Base-by-base conservation (phyloP, 2,113 vertebrate genomes). In the Centropristis striata region DNA sequence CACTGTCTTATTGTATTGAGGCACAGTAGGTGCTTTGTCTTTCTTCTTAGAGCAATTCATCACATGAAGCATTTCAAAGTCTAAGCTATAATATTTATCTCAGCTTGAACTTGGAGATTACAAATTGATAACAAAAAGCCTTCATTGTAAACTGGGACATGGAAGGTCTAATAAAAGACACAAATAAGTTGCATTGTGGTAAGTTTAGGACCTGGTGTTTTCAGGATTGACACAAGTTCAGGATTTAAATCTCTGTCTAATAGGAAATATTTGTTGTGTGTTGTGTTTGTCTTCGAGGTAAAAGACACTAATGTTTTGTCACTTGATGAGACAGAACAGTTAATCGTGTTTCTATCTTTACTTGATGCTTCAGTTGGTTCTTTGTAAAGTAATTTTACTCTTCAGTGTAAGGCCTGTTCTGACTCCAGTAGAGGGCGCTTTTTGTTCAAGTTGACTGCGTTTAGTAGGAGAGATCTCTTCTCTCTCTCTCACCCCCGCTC, bases 361-460 rank as follows among this genome's bases (percentile, higher is more conserved):
- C 4, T 51, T 51, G 10, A 51, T 51, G 49, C 8, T 23, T 23
- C 10, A 51, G 49, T 51, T 12, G 49, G 11, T 51, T n/a, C n/a
- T 42, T 42, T 42, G n/a, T 54, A 37, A 65, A 61, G 37, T 44
- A 3, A 44, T 44, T 16, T 44, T 44, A 44, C 1, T 27, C 4
- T 20, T 39, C 0, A 1, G 15, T 73, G 75, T 37, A 54, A 13
- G 61, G 1, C 5, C 7, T 1, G n/a, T 8, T 21, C 14, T 23
- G 0, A 0, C 4, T 41, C 87, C 92, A 86, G 51, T 27, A 86
- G 92, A 79, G 80, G 90, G 77, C 87, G 23, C 70, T 51, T 53
- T 25, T 39, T 41, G 59, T 51, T 78, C 67, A 70, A 36, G 9
- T 28, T 68, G 55, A 27, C 20, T 8, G 4, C 2, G 10, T n/a